Percentiles rank a stretch among this genome's conserved stretches.
Conservation (phyloP, 1,140 invertebrate species). For the Triops cancriformis region DNA sequence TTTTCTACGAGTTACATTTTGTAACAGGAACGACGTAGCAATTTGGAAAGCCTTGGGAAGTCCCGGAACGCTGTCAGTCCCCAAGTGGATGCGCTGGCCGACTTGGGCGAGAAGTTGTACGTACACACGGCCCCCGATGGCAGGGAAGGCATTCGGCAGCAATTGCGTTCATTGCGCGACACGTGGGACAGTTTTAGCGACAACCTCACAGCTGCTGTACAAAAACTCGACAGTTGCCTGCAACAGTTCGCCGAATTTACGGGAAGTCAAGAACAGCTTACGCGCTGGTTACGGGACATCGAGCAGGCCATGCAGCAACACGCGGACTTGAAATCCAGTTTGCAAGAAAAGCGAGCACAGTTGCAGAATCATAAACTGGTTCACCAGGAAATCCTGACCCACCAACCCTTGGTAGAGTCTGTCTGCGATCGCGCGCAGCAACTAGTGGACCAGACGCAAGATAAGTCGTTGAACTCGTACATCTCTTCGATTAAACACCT, state of each 20-base stretch:
- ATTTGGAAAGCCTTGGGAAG: conserved; percentile 70
- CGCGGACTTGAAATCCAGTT: conserved; percentile 76
- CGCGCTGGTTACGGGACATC: conserved; percentile 83
- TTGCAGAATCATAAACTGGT: conserved; percentile 85
- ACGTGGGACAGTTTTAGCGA: conserved; percentile 82
- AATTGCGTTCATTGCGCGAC: conserved; percentile 67
- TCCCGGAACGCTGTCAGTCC: conserved; percentile 66
- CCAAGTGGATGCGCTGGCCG: conserved; percentile 75
- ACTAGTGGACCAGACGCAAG: conserved; percentile 79
- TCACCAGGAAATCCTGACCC: conserved; percentile 89
- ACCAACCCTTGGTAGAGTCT: conserved; percentile 77
- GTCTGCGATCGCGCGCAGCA: conserved; percentile 86
- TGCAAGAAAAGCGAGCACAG: conserved; percentile 90
- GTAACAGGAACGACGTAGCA: conserved; percentile 66
- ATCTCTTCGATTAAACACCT: conserved; percentile 79
- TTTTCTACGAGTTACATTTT: background rate
- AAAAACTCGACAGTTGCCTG: conserved; percentile 78
- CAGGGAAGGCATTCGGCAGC: conserved; percentile 79
- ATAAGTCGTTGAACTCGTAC: conserved; percentile 73
- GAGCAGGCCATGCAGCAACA: conserved; percentile 84
- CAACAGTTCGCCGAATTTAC: conserved; percentile 82
- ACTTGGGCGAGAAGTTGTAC: conserved; percentile 84
- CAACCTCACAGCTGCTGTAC: conserved; percentile 62
- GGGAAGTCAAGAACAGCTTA: conserved; percentile 77
- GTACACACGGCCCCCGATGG: conserved; percentile 87